Evolutionary conservation across 1,140 invertebrate species (phyloP), one percentile per base, ranked within the genome.

Genomic region (Drosophila triauraria): DNA sequence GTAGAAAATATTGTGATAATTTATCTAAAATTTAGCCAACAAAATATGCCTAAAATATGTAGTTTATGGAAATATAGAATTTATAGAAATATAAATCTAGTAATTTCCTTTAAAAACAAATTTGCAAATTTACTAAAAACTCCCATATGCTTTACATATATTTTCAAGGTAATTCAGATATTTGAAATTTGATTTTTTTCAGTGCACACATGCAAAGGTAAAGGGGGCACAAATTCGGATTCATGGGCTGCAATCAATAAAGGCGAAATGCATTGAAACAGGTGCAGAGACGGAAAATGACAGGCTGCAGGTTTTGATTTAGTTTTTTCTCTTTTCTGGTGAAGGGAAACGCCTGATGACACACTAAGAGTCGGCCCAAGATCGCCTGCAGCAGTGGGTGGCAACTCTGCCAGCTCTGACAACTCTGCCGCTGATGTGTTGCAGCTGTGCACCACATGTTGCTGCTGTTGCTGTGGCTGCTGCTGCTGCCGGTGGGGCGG

Each of bases 391-490:
- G 85, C 85, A 75, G 85, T 88, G 81, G 81, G 81, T 84, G 85
- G 85, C 78, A 82, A 78, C 82, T 69, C 67, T 77, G 72, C 64
- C 82, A 63, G 65, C 78, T 50, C 72, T 78, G 74, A 70, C 82
- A 78, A 78, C 82, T 61, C 67, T 78, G 77, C 77, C 71, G 75
- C 76, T 88, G 85, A 88, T 81, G 86, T 90, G 75, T 78, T 90
- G 85, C 85, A 88, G 85, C 85, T 88, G 85, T 88, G 85, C 85
- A 72, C 85, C 85, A 88, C 85, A 88, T 88, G 85, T 88, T 88
- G 84, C 80, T 80, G 77, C 50, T 35, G 42, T 20, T 35, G 77
- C 40, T 23, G 63, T 20, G 30, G 75, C 20, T 46, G 63, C 35
- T 64, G 71, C 58, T 48, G 56, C n/a, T 47, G 59, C 40, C 61